These are phyloP conservation scores for Leucophora obtusa DNA, from an alignment of 2,888 invertebrate species.

Conservation along the genomic window DNA sequence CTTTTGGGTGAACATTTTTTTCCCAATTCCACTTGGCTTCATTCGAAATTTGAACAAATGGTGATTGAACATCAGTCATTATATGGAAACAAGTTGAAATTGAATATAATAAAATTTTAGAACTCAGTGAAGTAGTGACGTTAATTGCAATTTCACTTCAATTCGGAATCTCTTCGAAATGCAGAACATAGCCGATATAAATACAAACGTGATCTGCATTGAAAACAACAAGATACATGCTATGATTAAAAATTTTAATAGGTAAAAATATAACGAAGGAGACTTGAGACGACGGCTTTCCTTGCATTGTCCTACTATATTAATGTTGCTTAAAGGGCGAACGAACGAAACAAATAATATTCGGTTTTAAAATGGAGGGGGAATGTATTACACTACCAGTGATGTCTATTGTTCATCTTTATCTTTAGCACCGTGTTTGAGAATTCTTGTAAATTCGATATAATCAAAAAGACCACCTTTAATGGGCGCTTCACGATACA, in stretches of 20 bases:
- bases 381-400: conserved; percentile 41
- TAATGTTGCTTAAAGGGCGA: conserved; percentile 11
- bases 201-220: not conserved
- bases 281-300: conserved; percentile 1
- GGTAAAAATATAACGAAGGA: conserved; percentile 9
- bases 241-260: conserved; percentile 8
- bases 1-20: conserved; percentile 3
- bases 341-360: conserved; percentile 11
- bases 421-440: conserved; percentile 99
- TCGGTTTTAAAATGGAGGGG: conserved; percentile 35
- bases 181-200: too few species aligned
- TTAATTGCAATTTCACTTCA: too few species aligned
- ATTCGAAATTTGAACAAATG: too few species aligned
- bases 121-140: too few species aligned
- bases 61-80: too few species aligned
- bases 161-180: too few species aligned
- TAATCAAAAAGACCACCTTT: conserved; percentile 95
- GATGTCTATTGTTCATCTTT: conserved; percentile 89
- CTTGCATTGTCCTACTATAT: conserved; percentile 22
- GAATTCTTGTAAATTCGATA: conserved; percentile 97
- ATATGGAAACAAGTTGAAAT: too few species aligned
- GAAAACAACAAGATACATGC: not conserved
- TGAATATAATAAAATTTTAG: too few species aligned
- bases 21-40: too few species aligned
- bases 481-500: conserved; percentile 99